phyloP scores from a whole-genome alignment of 1,140 invertebrate species.

The Drosophila serrata region DNA sequence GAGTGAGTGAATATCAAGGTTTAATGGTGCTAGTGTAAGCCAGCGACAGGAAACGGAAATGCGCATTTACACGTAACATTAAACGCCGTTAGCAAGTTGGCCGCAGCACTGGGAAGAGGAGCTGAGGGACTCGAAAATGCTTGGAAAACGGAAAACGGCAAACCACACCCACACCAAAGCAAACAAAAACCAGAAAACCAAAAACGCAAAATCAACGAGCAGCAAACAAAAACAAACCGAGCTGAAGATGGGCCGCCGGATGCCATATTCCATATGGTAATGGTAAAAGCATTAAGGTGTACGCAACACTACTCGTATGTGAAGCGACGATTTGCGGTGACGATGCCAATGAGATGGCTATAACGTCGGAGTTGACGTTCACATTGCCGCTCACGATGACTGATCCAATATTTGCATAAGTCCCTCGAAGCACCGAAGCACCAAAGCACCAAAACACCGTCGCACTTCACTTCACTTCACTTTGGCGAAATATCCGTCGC shows the following conservation, averaged over 20 bases:
- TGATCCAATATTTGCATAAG: constrained; percentile 80
- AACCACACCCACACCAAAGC: constrained; percentile 47
- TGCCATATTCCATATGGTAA: constrained; percentile 68
- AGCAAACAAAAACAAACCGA: constrained; percentile 57
- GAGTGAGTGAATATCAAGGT: neutral
- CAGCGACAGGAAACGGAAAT: constrained; percentile 73
- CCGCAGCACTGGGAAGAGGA: constrained; percentile 7
- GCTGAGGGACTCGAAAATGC: neutral
- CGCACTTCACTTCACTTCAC: constrained; percentile 44
- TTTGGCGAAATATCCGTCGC: constrained; percentile 56
- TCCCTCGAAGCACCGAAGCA: constrained; percentile 65
- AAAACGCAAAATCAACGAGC: constrained; percentile 79
- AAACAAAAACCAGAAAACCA: constrained; percentile 72
- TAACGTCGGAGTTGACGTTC: constrained; percentile 31
- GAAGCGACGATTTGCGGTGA: constrained; percentile 67
- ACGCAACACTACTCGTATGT: constrained; percentile 47
- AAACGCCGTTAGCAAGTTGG: constrained; percentile 65
- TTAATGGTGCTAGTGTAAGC: constrained; percentile 22
- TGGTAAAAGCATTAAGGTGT: constrained; percentile 81
- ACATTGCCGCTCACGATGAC: constrained; percentile 48
- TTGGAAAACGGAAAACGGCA: constrained; percentile 3
- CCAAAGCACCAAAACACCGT: constrained; percentile 55
- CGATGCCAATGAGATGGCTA: constrained; percentile 65
- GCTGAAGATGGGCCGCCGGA: constrained; percentile 12
- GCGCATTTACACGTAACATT: constrained; percentile 83